phyloP scores from a whole-genome alignment of 2,113 vertebrate genomes.

The Aptenodytes forsteri region DNA sequence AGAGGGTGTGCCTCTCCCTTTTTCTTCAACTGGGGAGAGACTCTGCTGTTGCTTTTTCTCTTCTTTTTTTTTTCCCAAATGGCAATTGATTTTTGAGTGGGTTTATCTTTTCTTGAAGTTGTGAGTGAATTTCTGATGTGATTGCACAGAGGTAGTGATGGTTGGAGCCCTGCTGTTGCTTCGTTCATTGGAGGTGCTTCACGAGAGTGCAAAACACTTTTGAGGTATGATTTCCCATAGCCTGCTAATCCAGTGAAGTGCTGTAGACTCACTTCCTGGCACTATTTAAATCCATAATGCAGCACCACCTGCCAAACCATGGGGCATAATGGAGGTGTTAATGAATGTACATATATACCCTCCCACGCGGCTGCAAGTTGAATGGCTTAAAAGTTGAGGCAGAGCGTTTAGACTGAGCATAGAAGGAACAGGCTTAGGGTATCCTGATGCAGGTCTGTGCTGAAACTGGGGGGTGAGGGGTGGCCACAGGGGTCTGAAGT shows the following conservation, averaged over 20 bases:
- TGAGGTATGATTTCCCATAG: constrained; percentile 12
- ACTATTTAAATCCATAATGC: constrained; percentile 48
- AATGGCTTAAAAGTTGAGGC: not conserved
- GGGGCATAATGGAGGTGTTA: constrained; percentile 51
- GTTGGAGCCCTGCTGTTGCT: constrained; percentile 2
- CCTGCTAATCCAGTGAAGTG: constrained; percentile 1
- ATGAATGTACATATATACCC: constrained; percentile 27
- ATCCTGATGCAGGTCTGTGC: not conserved
- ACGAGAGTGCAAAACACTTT: not conserved
- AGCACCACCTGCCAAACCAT: constrained; percentile 53
- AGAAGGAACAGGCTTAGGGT: not conserved
- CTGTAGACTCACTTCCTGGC: not conserved
- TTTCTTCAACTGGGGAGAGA: not conserved
- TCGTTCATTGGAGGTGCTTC: not conserved
- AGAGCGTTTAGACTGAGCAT: not conserved
- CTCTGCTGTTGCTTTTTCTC: not conserved
- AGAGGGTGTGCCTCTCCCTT: not conserved
- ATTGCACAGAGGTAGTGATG: not conserved
- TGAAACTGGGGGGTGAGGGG: not conserved
- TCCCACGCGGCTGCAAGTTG: not conserved
- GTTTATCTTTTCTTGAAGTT: not conserved
- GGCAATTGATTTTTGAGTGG: not conserved
- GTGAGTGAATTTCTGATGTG: constrained; percentile 14
- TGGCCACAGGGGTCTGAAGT: not conserved
- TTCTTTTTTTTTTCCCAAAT: not conserved